These are phyloP conservation scores for Torymus auratus DNA, from an alignment of 2,888 invertebrate species.

Conservation along the genomic window DNA sequence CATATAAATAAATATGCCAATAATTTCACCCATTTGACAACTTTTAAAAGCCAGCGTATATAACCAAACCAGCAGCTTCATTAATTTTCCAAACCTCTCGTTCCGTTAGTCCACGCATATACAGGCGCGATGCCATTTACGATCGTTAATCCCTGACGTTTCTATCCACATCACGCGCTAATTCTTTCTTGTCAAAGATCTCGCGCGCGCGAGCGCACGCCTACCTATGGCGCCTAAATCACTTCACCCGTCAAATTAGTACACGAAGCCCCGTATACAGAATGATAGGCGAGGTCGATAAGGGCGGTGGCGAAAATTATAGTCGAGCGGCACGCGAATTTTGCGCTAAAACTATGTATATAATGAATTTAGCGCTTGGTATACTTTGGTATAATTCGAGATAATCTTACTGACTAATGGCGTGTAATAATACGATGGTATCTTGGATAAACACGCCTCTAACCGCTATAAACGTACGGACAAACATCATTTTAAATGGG, in stretches of 20 bases:
- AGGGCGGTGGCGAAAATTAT: slow-evolving; percentile 4
- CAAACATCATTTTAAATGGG: too few relatives aligned
- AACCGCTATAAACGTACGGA: too few relatives aligned
- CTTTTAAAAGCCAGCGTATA: too few relatives aligned
- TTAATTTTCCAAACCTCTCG: neutral
- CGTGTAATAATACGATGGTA: neutral
- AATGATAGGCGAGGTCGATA: neutral
- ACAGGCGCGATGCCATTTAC: neutral
- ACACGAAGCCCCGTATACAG: neutral
- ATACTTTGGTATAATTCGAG: neutral
- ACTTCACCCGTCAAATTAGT: slow-evolving; percentile 12
- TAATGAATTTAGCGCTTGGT: neutral
- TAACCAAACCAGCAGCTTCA: too few relatives aligned
- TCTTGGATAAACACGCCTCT: neutral
- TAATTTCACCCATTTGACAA: too few relatives aligned
- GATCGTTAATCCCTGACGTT: neutral
- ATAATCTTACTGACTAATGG: neutral
- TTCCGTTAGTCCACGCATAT: neutral
- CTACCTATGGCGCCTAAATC: neutral
- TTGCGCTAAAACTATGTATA: neutral
- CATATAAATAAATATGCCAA: too few relatives aligned
- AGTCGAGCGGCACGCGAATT: slow-evolving; percentile 5
- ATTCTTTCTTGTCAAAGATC: slow-evolving; percentile 14
- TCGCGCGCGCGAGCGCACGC: neutral
- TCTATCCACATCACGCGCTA: neutral